Conservation (phyloP, 2,797 vertebrate genomes). For the Gymnoscopelus braueri region DNA sequence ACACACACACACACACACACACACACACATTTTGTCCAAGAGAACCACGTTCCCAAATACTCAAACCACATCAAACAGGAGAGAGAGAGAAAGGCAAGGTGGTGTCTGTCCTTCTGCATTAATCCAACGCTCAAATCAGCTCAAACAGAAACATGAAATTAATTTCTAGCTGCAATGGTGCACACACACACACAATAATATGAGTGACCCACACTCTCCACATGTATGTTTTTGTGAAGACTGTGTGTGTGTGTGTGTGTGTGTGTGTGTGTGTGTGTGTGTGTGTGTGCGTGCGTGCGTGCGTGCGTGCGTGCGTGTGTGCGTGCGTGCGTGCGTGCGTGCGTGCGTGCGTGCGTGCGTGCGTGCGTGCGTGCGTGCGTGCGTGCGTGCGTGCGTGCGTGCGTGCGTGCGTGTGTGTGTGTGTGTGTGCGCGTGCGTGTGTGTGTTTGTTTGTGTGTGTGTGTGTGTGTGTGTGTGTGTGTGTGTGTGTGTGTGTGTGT, state of each 20-base stretch:
- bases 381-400: too few relatives aligned
- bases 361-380: too few relatives aligned
- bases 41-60: too few relatives aligned
- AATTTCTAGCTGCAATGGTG: conserved; percentile 23
- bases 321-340: too few relatives aligned
- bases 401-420: background rate
- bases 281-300: background rate
- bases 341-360: background rate
- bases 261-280: conserved; percentile 5
- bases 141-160: conserved; percentile 46
- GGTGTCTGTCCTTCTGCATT: conserved; percentile 18
- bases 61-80: too few relatives aligned
- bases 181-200: conserved; percentile 28
- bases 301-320: too few relatives aligned
- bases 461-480: background rate
- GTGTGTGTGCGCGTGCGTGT: conserved; percentile 8
- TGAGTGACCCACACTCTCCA: background rate
- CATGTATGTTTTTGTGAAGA: too few relatives aligned
- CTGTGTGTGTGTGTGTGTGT: conserved; percentile 12
- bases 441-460: conserved; percentile 7
- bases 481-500: too few relatives aligned
- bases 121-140: conserved; percentile 39
- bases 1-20: too few relatives aligned
- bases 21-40: conserved; percentile 40
- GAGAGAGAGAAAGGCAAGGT: conserved; percentile 19